Conservation (phyloP, 2,797 vertebrate species). For the Notolepis coatsorum region DNA sequence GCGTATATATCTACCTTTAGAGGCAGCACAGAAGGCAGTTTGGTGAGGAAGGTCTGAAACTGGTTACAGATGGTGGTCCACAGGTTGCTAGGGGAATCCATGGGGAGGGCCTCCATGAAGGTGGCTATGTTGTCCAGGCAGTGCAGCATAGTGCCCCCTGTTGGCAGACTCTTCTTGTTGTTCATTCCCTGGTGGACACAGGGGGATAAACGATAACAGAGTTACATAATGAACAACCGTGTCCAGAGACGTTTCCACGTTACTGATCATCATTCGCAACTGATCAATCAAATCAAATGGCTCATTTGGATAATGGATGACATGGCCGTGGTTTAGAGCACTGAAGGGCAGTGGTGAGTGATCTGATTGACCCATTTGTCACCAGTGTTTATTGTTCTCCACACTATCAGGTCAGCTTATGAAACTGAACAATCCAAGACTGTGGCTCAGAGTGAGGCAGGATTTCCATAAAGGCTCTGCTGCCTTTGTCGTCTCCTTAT, state of each 20-base stretch:
- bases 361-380: constrained; percentile 28
- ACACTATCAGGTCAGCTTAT: constrained; percentile 40
- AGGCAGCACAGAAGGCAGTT: constrained; percentile 94
- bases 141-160: constrained; percentile 96
- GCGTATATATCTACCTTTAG: constrained; percentile 89
- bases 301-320: constrained; percentile 23
- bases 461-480: constrained; percentile 35
- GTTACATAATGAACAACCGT: constrained; percentile 65
- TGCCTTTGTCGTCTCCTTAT: constrained; percentile 39
- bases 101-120: constrained; percentile 99
- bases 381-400: constrained; percentile 17
- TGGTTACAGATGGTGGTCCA: constrained; percentile 99
- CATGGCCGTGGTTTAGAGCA: constrained; percentile 31
- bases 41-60: constrained; percentile 98
- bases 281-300: constrained; percentile 3
- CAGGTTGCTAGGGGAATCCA: constrained; percentile 98
- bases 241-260: constrained; percentile 59
- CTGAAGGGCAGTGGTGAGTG: constrained; percentile 31
- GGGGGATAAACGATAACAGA: constrained; percentile 50
- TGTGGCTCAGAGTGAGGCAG: constrained; percentile 30
- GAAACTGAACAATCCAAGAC: constrained; percentile 40
- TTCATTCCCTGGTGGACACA: constrained; percentile 89
- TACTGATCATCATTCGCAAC: no score
- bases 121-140: constrained; percentile 98
- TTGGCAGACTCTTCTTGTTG: constrained; percentile 97